These are phyloP conservation scores for Lepidotrigona ventralis DNA, from an alignment of 1,140 invertebrate genomes.

Conservation along the genomic window DNA sequence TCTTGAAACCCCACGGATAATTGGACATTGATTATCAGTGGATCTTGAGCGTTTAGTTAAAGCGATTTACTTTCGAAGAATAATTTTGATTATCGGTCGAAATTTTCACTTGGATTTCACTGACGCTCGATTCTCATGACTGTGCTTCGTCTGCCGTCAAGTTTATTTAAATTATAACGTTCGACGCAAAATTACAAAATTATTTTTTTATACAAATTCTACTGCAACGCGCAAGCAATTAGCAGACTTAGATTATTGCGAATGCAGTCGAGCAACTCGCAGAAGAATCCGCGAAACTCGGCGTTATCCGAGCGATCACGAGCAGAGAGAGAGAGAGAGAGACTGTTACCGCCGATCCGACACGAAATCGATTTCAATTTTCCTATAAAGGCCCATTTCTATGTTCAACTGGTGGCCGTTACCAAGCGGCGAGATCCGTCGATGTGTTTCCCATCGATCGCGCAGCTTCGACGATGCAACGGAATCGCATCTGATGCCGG, in stretches of 20 bases:
- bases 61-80: background rate
- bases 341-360: background rate
- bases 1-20: background rate
- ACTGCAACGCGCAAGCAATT: too few species aligned
- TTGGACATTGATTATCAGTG: background rate
- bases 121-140: too few species aligned
- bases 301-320: background rate
- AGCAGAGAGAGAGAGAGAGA: background rate
- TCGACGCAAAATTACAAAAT: too few species aligned
- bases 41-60: background rate
- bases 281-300: too few species aligned
- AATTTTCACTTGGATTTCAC: too few species aligned
- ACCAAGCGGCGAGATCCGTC: background rate
- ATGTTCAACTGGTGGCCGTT: background rate
- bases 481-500: conserved; percentile 14
- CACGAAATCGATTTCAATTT: conserved; percentile 43
- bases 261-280: too few species aligned
- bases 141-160: too few species aligned
- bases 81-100: background rate
- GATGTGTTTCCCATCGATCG: conserved; percentile 34
- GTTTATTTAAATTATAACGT: too few species aligned
- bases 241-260: too few species aligned
- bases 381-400: conserved; percentile 3
- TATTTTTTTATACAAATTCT: too few species aligned
- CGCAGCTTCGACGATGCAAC: background rate